Evolutionary conservation across 2,888 invertebrate genomes (phyloP), one percentile per base, ranked within the genome.

Genomic region (Cryptus armator): DNA sequence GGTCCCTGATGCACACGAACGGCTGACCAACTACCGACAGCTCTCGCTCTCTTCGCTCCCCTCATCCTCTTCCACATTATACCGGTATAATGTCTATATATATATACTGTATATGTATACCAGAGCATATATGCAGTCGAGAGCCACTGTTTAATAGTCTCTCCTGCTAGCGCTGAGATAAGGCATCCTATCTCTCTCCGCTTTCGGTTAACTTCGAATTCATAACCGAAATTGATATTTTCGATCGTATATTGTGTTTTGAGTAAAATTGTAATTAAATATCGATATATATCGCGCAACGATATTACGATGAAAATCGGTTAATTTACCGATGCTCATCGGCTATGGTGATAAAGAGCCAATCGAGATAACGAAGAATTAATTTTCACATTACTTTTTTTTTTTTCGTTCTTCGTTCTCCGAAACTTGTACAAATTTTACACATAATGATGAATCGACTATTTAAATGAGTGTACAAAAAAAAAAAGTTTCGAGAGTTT

Each of bases 191-290:
- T n/a, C 59, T 7, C 67, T 7, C 29, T 43, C 64, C n/a, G 32
- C 53, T 48, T 56, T 32, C 62, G 71, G 48, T 48, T 48, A 48
- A 0, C 29, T 59, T 29, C 32, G 59, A 32, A 86, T 86, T 87
- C 85, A 90, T 88, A 83, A 76, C 10, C 79, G 67, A 86, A 87
- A 85, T 84, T 72, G 71, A 72, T 79, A 81, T 56, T 56, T 78
- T 19, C 19, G 19, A 19, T 56, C 53, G 19, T 10, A 4, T 10
- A 24, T 56, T 24, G 19, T 1, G 12, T 19, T 24, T 24, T 19
- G 56, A 56, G 37, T 1, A 29, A 74, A 51, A 66, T 81, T 84
- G 70, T 56, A 79, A 84, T 86, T 48, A 51, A 75, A 51, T 29
- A 5, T 6, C 7, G 62, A 74, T 51, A n/a, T 14, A 14, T 14